phyloP scores from a whole-genome alignment of 2,888 invertebrate species.

The Drosophila falleni region DNA sequence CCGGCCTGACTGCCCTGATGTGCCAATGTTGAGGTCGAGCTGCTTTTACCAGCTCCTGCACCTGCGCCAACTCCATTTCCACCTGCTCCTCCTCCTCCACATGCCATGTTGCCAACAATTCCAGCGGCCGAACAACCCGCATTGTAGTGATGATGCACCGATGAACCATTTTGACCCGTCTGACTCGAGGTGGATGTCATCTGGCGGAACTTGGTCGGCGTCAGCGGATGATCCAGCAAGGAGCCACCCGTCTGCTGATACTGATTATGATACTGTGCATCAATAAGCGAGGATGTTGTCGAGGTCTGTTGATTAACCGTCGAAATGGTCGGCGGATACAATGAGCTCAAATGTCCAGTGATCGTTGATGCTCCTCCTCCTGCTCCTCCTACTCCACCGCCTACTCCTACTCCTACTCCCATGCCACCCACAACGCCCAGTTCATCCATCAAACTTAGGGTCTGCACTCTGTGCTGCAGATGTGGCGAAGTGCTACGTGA shows the following conservation, averaged over 20 bases:
- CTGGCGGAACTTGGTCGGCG: constrained; percentile 84
- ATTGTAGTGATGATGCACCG: constrained; percentile 51
- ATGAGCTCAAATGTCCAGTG: constrained; percentile 80
- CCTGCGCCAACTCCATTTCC: constrained; percentile 31
- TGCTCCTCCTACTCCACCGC: constrained; percentile 52
- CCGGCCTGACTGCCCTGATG: constrained; percentile 57
- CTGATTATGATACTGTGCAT: constrained; percentile 84
- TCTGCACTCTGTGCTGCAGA: constrained; percentile 85
- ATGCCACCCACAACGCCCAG: constrained; percentile 52
- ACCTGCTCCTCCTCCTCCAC: constrained; percentile 28
- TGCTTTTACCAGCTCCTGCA: constrained; percentile 62
- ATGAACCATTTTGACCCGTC: constrained; percentile 77
- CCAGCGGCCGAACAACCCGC: constrained; percentile 37
- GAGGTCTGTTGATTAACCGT: constrained; percentile 84
- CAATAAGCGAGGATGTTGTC: constrained; percentile 84
- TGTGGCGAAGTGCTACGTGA: constrained; percentile 85
- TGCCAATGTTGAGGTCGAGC: constrained; percentile 78
- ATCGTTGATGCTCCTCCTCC: constrained; percentile 78
- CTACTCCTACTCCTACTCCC: constrained; percentile 48
- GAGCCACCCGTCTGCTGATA: constrained; percentile 85
- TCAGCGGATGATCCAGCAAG: constrained; percentile 84
- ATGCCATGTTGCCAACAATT: constrained; percentile 8
- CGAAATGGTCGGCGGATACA: constrained; percentile 83
- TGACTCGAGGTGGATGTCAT: constrained; percentile 84
- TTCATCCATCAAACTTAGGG: constrained; percentile 85